phyloP scores from a whole-genome alignment of 2,113 vertebrate genomes.

The Coptodon bakossiorum region DNA sequence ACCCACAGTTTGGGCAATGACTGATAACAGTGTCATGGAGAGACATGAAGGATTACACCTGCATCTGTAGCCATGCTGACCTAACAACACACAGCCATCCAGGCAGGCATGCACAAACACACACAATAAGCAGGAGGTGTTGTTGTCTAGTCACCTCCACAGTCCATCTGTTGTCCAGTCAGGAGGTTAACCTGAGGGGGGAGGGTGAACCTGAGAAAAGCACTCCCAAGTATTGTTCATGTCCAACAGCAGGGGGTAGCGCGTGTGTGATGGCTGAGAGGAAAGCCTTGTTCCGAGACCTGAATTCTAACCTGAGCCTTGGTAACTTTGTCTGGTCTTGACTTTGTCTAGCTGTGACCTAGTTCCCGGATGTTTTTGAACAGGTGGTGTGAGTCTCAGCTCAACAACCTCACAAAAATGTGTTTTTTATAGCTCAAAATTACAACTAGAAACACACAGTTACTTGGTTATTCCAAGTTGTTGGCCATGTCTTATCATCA shows the following conservation, averaged over 20 bases:
- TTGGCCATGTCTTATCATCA: neutral
- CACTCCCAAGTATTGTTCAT: slow-evolving; percentile 47
- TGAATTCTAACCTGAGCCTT: slow-evolving; percentile 8
- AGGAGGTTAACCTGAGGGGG: slow-evolving; percentile 57
- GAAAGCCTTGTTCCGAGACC: slow-evolving; percentile 29
- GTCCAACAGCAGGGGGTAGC: slow-evolving; percentile 56
- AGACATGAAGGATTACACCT: slow-evolving; percentile 61
- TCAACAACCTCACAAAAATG: neutral
- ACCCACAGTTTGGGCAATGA: slow-evolving; percentile 46
- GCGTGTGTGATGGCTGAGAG: slow-evolving; percentile 17
- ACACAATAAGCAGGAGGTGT: slow-evolving; percentile 22
- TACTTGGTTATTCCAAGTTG: neutral
- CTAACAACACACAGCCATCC: slow-evolving; percentile 55
- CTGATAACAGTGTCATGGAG: slow-evolving; percentile 59
- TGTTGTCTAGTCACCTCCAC: slow-evolving; percentile 46
- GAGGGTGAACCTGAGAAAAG: slow-evolving; percentile 36
- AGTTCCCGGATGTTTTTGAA: slow-evolving; percentile 41
- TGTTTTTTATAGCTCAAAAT: neutral
- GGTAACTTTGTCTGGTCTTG: slow-evolving; percentile 43
- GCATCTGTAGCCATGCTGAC: slow-evolving; percentile 60
- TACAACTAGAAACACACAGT: neutral
- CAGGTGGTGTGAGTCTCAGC: slow-evolving; percentile 24
- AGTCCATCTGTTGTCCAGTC: slow-evolving; percentile 73
- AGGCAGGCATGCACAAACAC: neutral
- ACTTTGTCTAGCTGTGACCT: slow-evolving; percentile 54